Percentiles rank a stretch among this genome's conserved stretches.
Evolutionary conservation across 1,140 invertebrate species (phyloP).

Genomic region (Amphibalanus amphitrite): DNA sequence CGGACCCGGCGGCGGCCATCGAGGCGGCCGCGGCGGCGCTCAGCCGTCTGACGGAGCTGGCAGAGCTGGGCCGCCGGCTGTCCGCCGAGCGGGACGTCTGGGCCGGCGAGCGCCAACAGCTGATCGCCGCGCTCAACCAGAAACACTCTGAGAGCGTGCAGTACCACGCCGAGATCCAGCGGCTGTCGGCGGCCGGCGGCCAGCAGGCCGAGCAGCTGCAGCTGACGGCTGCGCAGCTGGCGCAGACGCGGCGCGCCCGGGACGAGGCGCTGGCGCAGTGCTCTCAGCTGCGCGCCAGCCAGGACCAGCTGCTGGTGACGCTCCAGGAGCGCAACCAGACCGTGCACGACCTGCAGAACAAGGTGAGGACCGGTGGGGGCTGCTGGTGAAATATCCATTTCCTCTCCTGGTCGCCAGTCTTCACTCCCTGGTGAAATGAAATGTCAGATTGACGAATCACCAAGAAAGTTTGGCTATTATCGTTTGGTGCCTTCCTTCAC

Average conservation of each 20-base stretch:
- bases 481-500: too few relatives aligned
- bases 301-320: background rate
- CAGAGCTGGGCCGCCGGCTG: background rate
- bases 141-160: conserved; percentile 67
- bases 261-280: background rate
- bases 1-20: background rate
- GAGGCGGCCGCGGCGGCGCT: background rate
- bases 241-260: background rate
- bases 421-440: too few relatives aligned
- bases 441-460: too few relatives aligned
- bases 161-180: conserved; percentile 65
- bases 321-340: background rate
- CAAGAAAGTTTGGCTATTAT: too few relatives aligned
- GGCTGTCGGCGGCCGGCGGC: conserved; percentile 33
- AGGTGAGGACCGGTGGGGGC: background rate
- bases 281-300: background rate
- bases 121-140: conserved; percentile 50
- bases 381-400: too few relatives aligned
- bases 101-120: conserved; percentile 44
- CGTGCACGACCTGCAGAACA: background rate
- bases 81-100: conserved; percentile 14
- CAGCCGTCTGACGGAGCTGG: background rate
- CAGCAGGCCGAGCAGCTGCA: conserved; percentile 25
- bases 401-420: too few relatives aligned
- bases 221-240: background rate